Evolutionary conservation across 2,113 vertebrate species (phyloP).

Genomic region (Oxyura jamaicensis): DNA sequence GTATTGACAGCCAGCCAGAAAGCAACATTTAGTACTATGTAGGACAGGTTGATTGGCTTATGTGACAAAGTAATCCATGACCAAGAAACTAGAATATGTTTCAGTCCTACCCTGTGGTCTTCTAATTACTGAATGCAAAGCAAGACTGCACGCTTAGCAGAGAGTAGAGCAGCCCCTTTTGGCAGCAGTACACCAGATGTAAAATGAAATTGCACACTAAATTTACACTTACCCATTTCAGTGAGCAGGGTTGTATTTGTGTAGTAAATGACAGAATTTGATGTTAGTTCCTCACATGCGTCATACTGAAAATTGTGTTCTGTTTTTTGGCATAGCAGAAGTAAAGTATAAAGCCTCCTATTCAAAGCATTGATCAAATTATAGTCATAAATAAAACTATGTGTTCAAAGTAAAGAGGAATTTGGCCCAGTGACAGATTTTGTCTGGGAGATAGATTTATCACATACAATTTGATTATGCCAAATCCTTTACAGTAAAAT

Average conservation of each 20-base stretch:
- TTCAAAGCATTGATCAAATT: constrained; percentile 42
- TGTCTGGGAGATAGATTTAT: constrained; percentile 26
- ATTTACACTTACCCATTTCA: neutral
- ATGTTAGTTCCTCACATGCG: neutral
- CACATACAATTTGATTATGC: constrained; percentile 14
- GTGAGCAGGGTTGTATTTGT: neutral
- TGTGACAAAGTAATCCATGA: neutral
- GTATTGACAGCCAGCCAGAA: neutral
- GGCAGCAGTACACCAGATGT: neutral
- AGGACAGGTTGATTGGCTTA: neutral
- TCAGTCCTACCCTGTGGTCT: neutral
- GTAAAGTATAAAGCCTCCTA: neutral
- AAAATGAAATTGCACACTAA: neutral
- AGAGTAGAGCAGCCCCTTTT: neutral
- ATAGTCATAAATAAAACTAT: constrained; percentile 30
- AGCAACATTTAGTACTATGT: neutral
- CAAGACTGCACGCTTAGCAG: neutral
- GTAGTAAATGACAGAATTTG: neutral
- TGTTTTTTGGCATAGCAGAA: neutral
- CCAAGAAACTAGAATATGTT: neutral
- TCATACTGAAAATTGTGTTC: constrained; percentile 5
- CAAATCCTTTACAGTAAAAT: constrained; percentile 47
- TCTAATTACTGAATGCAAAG: neutral
- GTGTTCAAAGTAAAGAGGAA: constrained; percentile 31
- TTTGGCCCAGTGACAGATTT: constrained; percentile 18